Base-by-base conservation (phyloP, 2,113 vertebrate genomes). In the Arothron firmamentum region DNA sequence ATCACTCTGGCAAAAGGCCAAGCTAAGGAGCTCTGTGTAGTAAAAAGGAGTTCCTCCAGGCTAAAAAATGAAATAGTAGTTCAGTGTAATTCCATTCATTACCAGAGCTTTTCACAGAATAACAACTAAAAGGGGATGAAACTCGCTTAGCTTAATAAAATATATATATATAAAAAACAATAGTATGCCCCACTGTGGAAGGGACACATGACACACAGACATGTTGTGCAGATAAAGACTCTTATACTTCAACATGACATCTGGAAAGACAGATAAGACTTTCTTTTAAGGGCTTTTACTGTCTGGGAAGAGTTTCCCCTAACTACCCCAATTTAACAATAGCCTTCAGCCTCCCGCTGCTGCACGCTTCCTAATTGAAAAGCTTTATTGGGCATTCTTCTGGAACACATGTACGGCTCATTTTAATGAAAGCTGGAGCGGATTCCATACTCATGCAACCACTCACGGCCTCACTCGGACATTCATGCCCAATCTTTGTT, bases 401-500 rank as follows among this genome's bases (percentile, higher is more conserved):
- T 10, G 55, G 59, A 67, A 3, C 59, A 25, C 31, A 34, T 2
- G 2, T 12, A 17, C 9, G 38, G 19, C 20, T 6, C 14, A 18
- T 59, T 46, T 31, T 54, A 41, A 53, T 28, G 31, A 50, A 72
- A 18, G 28, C 6, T 9, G 31, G 34, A n/a, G 60, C 48, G 49
- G 58, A 69, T 59, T 63, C 64, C 25, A 45, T 3, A 19, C 23
- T 6, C 61, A 2, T 56, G 14, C 28, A 20, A 50, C 49, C 51
- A 56, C 59, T 78, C 59, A 61, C 59, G 54, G 41, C 10, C 52
- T 19, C 13, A 6, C 64, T 51, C 18, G 75, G 73, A 83, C 52
- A 19, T 54, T 67, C 56, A n/a, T 42, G 75, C 54, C 41, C 56
- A 59, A 82, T 82, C 82, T 82, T 80, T 85, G 81, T 88, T 86